Evolutionary conservation across 2,888 invertebrate species (phyloP).

Genomic region (Coronaproctus castanopsis): DNA sequence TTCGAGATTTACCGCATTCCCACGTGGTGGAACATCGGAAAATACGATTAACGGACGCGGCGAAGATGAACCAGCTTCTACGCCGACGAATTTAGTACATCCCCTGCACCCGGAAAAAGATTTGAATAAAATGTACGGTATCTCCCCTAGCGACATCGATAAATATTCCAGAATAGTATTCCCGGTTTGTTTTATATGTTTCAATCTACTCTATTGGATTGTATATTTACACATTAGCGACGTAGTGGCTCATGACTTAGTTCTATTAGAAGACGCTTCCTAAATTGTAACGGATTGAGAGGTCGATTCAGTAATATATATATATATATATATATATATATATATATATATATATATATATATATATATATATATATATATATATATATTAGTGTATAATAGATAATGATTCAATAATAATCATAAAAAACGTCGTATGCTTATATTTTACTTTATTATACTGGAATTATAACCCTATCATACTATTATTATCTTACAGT

Average conservation of each 20-base stretch:
- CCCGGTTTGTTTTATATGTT: slow-evolving; percentile 94
- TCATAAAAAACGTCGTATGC: too few species aligned
- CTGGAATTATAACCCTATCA: too few species aligned
- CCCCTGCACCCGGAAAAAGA: slow-evolving; percentile 76
- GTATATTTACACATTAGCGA: slow-evolving; percentile 90
- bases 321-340: too few species aligned
- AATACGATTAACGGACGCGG: slow-evolving; percentile 69
- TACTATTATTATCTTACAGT: too few species aligned
- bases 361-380: too few species aligned
- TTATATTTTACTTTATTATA: too few species aligned
- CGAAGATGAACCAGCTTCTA: slow-evolving; percentile 38
- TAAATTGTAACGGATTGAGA: not conserved
- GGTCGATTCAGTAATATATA: too few species aligned
- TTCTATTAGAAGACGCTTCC: slow-evolving; percentile 45
- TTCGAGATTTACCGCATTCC: slow-evolving; percentile 67
- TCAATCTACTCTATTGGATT: slow-evolving; percentile 97
- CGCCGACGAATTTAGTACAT: slow-evolving; percentile 45
- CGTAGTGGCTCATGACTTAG: slow-evolving; percentile 83
- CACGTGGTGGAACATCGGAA: slow-evolving; percentile 76
- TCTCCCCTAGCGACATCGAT: slow-evolving; percentile 95
- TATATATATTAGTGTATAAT: too few species aligned
- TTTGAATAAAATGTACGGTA: slow-evolving; percentile 74
- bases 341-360: too few species aligned
- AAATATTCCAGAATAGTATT: slow-evolving; percentile 96
- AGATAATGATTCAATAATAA: too few species aligned